Evolutionary conservation across 64 coral and sea anemone species (phyloP), one percentile per base, ranked within the genome.

Genomic region (Actinia tenebrosa): DNA sequence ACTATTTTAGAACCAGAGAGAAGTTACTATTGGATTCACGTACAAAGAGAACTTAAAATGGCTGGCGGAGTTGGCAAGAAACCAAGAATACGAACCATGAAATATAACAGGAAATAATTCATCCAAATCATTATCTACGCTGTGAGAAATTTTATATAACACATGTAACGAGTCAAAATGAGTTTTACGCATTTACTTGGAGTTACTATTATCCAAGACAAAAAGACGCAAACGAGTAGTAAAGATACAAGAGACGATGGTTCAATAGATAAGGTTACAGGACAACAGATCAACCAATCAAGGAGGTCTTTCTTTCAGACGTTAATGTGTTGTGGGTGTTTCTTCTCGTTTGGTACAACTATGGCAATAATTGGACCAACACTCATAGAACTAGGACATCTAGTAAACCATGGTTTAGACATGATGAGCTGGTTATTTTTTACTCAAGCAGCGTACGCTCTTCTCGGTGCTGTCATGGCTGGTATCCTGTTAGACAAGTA

Each of bases 341-440:
- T 96, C 60, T 96, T 96, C 50, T 96, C 91, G 16, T 96, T 96
- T 88, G 94, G 94, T 22, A 96, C 94, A 0, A 96, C 94, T 53
- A 96, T 96, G 91, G 91, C 94, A 3, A 93, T 96, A 80, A 79
- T 96, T 30, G 94, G 94, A 47, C 94, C 94, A 4, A 96, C 94
- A 50, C 54, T 96, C 60, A 96, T 96, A 77, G 94, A 96, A 47
- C 56, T 96, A 45, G 91, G 94, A 47, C 72, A 80, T 60, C 66
- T 90, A 61, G 91, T 96, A 27, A 88, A 93, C 16, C 94, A 92
- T 78, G 91, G 94, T 37, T 84, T 96, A 58, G 87, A 96, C 56
- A 92, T 93, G 83, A 96, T 96, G 94, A 96, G 94, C 20, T 96
- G 94, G 94, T 42, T 96, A 13, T 96, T 96, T 19, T 96, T 96